A percentile compares a stretch with the other conserved stretches of the same genome.
phyloP scores from a whole-genome alignment of 2,113 vertebrate genomes.

The Perccottus glenii region DNA sequence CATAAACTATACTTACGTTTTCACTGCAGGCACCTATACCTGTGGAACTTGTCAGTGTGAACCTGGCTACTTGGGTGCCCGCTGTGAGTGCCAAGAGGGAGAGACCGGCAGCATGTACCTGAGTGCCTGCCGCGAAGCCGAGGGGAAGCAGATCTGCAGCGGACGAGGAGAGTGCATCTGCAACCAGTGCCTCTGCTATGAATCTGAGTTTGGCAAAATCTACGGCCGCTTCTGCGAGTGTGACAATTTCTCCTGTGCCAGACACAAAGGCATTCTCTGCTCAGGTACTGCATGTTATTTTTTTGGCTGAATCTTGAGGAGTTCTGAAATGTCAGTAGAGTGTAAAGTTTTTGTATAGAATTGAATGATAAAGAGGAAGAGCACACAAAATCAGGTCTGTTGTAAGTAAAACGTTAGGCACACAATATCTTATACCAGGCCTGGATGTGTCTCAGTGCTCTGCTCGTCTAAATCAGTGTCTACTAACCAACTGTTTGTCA shows the following conservation, averaged over 20 bases:
- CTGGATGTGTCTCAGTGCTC: slow-evolving; percentile 35
- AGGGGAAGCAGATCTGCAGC: slow-evolving; percentile 92
- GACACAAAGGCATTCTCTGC: slow-evolving; percentile 94
- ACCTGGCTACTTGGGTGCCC: slow-evolving; percentile 86
- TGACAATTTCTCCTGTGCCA: slow-evolving; percentile 95
- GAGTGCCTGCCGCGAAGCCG: slow-evolving; percentile 86
- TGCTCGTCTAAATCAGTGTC: not conserved
- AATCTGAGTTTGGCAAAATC: slow-evolving; percentile 96
- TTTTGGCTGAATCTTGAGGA: not conserved
- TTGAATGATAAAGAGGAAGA: slow-evolving; percentile 2
- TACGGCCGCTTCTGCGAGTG: slow-evolving; percentile 96
- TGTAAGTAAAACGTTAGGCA: not conserved
- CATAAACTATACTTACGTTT: too few relatives aligned
- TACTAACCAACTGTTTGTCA: not conserved
- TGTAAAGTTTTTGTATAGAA: not conserved
- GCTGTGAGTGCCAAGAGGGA: slow-evolving; percentile 92
- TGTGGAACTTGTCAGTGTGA: slow-evolving; percentile 90
- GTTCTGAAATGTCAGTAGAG: too few relatives aligned
- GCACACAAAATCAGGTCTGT: not conserved
- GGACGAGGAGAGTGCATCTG: slow-evolving; percentile 95
- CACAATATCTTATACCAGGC: slow-evolving; percentile 22
- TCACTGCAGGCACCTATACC: slow-evolving; percentile 72
- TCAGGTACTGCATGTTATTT: slow-evolving; percentile 82
- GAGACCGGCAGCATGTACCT: slow-evolving; percentile 79
- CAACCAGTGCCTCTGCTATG: slow-evolving; percentile 93